Percentiles rank a stretch among this genome's conserved stretches.
phyloP scores from a whole-genome alignment of 2,888 invertebrate species.

The Drosophila leonis region DNA sequence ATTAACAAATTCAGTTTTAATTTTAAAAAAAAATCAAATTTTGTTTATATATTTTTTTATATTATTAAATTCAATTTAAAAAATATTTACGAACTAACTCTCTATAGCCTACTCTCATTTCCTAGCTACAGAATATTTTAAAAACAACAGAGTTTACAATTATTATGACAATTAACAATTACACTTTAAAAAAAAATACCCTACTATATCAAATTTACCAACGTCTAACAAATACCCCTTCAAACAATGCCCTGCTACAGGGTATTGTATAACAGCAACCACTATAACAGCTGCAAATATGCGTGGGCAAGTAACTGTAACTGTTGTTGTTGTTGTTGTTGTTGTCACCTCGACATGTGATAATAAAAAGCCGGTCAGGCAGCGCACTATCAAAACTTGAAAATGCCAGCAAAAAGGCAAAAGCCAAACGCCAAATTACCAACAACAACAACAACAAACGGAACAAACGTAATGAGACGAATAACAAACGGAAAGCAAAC shows the following conservation, averaged over 20 bases:
- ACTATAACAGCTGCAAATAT: slow-evolving; percentile 1
- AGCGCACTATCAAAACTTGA: slow-evolving; percentile 22
- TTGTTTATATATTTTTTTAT: too few relatives aligned
- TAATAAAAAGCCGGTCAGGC: slow-evolving; percentile 49
- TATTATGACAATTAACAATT: neutral
- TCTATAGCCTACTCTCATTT: neutral
- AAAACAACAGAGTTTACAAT: neutral
- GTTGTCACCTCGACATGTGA: neutral
- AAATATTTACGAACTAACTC: too few relatives aligned
- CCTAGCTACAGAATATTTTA: neutral
- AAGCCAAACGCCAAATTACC: slow-evolving; percentile 14
- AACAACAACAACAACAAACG: slow-evolving; percentile 26
- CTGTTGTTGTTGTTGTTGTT: slow-evolving; percentile 1
- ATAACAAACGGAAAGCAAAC: neutral
- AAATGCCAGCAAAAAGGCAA: slow-evolving; percentile 15
- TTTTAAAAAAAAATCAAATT: too few relatives aligned
- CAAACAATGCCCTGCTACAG: neutral
- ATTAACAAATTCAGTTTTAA: too few relatives aligned
- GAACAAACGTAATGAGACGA: slow-evolving; percentile 19
- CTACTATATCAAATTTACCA: neutral
- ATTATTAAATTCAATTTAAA: too few relatives aligned
- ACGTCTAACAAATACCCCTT: neutral
- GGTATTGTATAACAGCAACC: neutral
- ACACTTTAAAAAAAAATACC: neutral
- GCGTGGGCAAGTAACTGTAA: slow-evolving; percentile 14